Conservation (phyloP, 2,113 vertebrate species). For the Sander lucioperca region DNA sequence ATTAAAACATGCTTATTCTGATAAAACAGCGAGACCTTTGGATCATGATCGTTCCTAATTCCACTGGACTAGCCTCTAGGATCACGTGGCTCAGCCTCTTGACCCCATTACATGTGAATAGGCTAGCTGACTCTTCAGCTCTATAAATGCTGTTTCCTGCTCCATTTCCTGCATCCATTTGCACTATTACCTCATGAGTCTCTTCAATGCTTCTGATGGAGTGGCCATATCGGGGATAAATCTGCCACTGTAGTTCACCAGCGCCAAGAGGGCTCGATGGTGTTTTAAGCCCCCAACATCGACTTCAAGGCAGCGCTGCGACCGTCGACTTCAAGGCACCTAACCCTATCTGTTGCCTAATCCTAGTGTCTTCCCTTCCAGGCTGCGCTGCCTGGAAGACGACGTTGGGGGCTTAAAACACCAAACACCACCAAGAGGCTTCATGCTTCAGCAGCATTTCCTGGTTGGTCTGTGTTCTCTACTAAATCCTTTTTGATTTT, state of each 20-base stretch:
- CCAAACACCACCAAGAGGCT: background rate
- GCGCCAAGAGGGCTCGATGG: background rate
- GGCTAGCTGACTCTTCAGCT: conserved; percentile 30
- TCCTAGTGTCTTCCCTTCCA: no score
- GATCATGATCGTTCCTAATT: background rate
- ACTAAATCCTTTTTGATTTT: background rate
- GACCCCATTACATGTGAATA: conserved; percentile 20
- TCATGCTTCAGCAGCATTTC: conserved; percentile 5
- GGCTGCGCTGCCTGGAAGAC: no score
- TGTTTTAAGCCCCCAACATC: no score
- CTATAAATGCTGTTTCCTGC: conserved; percentile 23
- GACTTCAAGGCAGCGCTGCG: no score
- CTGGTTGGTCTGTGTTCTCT: background rate
- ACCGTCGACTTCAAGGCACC: no score
- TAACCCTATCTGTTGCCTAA: no score
- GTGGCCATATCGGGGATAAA: conserved; percentile 16
- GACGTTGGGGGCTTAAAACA: no score
- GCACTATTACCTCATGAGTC: conserved; percentile 7
- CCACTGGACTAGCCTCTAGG: conserved; percentile 8
- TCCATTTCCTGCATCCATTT: conserved; percentile 32
- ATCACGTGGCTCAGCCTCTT: conserved; percentile 2
- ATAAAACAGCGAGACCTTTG: no score
- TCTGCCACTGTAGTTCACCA: conserved; percentile 15
- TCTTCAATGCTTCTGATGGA: conserved; percentile 4
- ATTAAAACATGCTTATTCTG: no score